Base-by-base conservation (phyloP, 2,888 invertebrate genomes). In the Digitonthophagus gazella region DNA sequence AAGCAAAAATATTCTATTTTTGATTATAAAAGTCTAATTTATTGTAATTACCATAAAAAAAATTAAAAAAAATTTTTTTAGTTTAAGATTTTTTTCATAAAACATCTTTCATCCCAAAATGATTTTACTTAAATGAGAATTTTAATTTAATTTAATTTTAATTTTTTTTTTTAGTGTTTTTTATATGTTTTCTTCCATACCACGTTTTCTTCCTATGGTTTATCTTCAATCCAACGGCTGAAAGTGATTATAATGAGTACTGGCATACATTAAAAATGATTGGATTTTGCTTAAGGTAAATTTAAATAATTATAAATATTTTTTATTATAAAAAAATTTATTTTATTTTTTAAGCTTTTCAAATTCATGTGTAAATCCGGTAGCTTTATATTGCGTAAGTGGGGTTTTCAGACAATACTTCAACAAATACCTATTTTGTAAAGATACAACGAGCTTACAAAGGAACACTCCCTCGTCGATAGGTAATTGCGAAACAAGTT, bases 301-400 rank as follows among this genome's bases (percentile, higher is more conserved):
- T 57, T 1, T 14, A 15, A 57, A 58, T 15, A 16, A 58, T 15
- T 15, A 8, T 15, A n/a, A n/a, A n/a, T n/a, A n/a, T n/a, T n/a
- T n/a, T n/a, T n/a, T n/a, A n/a, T n/a, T n/a, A n/a, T n/a, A n/a
- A n/a, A n/a, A n/a, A n/a, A n/a, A n/a, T n/a, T n/a, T n/a, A n/a
- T n/a, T n/a, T n/a, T n/a, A n/a, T 19, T 19, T 15, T 61, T 61
- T 6, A 6, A 61, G 61, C 18, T 96, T 95, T 84, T 87, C 95
- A 73, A 96, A 95, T 83, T 96, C 96, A 14, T 95, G 95, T 84
- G 91, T 95, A 75, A 96, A 96, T 80, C 96, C 96, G 0, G 90
- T 95, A 58, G 94, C 95, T 0, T 84, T 96, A 16, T 96, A 95
- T 83, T 93, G 93, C 83, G 91, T 95, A 66, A 95, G 94, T 76